Base-by-base conservation (phyloP, 2,888 invertebrate species). In the Erannis defoliaria region DNA sequence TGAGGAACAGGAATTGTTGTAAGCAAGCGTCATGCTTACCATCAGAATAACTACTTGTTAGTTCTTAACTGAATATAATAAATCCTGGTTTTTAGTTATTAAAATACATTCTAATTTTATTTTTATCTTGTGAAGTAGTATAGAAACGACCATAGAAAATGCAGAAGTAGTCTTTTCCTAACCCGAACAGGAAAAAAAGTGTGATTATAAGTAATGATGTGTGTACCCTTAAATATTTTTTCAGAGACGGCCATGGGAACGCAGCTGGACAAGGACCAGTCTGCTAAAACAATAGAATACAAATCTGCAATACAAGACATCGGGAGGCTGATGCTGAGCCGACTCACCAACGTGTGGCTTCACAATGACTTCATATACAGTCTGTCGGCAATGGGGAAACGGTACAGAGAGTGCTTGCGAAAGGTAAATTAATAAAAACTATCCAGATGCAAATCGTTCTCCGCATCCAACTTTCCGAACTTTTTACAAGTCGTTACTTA, bases 201-300 rank as follows among this genome's bases (percentile, higher is more conserved):
- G n/a, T n/a, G n/a, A n/a, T 1, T 19, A 14, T 14, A 5, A 14
- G n/a, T 2, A 2, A 3, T 37, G n/a, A 14, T 37, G 5, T 14
- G n/a, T 46, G 0, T 35, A 10, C 10, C 2, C 31, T 31, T 33
- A 33, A 33, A 26, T 35, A 45, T 8, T 50, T 37, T 10, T 46
- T 79, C 75, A 94, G 94, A 93, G 81, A 90, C 93, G 0, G 95
- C 96, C 1, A 95, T 96, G 96, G 96, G 96, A 2, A 90, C 90
- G 3, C 86, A 90, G 55, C 78, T 95, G 1, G 84, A 89, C 61
- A 81, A 80, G 0, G 89, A 92, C 46, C 83, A 87, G 31, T 84
- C 88, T 0, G 62, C 66, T 69, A 82, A 71, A 2, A 86, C 92
- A 12, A 70, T 88, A 0, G 84, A 89, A 54, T 95, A 95, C 74